Percentiles rank a stretch among this genome's conserved stretches.
phyloP scores from a whole-genome alignment of 2,888 invertebrate species.

The Lathronympha strigana region DNA sequence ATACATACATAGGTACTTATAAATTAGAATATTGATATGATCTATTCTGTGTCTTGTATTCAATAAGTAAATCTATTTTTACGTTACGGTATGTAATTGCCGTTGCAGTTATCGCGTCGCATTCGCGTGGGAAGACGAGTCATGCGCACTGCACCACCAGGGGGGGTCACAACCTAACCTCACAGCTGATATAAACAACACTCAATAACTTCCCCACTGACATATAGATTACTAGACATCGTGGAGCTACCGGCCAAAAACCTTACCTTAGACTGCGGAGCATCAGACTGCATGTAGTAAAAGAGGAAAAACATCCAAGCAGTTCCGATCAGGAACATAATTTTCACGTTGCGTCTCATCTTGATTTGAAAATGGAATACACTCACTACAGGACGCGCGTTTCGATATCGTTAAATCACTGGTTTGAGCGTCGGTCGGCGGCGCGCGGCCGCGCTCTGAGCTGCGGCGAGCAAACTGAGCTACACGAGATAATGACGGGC shows the following conservation, averaged over 20 bases:
- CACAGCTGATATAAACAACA: slow-evolving; percentile 57
- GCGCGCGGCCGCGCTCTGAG: slow-evolving; percentile 79
- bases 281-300: slow-evolving; percentile 78
- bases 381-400: slow-evolving; percentile 47
- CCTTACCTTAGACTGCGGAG: slow-evolving; percentile 70
- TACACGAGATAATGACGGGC: slow-evolving; percentile 62
- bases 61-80: background rate
- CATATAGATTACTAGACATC: background rate
- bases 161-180: slow-evolving; percentile 54
- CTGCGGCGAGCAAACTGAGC: slow-evolving; percentile 72
- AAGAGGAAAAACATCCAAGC: slow-evolving; percentile 78
- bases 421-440: slow-evolving; percentile 50
- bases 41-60: background rate
- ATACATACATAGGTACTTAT: too few species aligned
- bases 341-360: slow-evolving; percentile 79
- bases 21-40: background rate
- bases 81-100: slow-evolving; percentile 40
- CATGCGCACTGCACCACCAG: slow-evolving; percentile 68
- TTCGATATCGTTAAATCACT: slow-evolving; percentile 50
- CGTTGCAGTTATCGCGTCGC: slow-evolving; percentile 58
- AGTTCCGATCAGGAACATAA: slow-evolving; percentile 71
- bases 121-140: slow-evolving; percentile 52
- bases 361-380: slow-evolving; percentile 40
- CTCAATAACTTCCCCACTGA: background rate
- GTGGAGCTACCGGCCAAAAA: background rate